Evolutionary conservation across 2,888 invertebrate species (phyloP), one percentile per base, ranked within the genome.

Genomic region (Julus scandinavius): DNA sequence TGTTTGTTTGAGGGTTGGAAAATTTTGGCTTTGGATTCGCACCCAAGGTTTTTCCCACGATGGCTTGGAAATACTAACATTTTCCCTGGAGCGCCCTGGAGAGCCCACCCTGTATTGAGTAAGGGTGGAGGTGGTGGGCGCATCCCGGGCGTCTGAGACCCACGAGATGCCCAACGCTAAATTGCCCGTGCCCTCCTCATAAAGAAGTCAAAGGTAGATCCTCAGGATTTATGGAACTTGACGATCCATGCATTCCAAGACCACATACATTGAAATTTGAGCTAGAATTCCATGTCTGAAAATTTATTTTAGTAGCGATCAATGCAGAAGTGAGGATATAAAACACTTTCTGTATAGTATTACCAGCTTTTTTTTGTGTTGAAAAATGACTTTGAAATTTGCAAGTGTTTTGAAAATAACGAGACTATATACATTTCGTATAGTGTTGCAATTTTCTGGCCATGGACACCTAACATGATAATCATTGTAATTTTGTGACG

Each of bases 401-500:
- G 45, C 45, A 5, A 45, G 7, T 29, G 7, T 45, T 45, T 45
- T 45, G 45, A 45, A 45, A 45, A 45, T 7, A 5, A 45, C 45
- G 45, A 45, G 7, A 7, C 45, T 45, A 29, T 29, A 29, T 45
- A 7, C 45, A 45, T 45, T 45, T 45, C 45, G 45, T 45, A 45
- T 7, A 45, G 45, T 45, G 45, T 45, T 45, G 45, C 7, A 45
- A 5, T 45, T 45, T 45, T 45, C 45, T 63, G 3, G n/a, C 58
- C 58, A 63, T 63, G n/a, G 17, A n/a, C 58, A n/a, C 58, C 58
- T n/a, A n/a, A n/a, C 58, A 63, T n/a, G 17, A n/a, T 63, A 63
- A 63, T 63, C 58, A 63, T 63, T 63, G 58, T 63, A n/a, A 63
- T 63, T 63, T 63, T 63, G n/a, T 63, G 58, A 63, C n/a, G 58